Evolutionary conservation across 1,140 invertebrate genomes (phyloP).

Genomic region (Heliconius nattereri): DNA sequence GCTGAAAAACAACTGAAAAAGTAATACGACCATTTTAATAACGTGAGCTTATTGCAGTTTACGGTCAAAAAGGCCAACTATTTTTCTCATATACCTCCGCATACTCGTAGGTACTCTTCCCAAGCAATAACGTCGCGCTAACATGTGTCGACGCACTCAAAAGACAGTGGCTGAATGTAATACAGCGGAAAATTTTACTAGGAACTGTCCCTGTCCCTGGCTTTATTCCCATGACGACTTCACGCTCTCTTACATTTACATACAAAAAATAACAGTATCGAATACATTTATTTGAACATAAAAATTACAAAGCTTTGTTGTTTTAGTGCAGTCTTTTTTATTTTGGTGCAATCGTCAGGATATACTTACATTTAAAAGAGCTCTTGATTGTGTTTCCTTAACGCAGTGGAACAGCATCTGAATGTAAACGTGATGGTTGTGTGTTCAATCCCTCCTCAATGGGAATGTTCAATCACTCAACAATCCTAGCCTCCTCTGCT

Average conservation of each 20-base stretch:
- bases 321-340: background rate
- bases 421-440: too few species aligned
- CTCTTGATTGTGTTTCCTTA: too few species aligned
- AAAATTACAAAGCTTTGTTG: background rate
- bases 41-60: background rate
- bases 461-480: too few species aligned
- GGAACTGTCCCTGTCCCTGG: background rate
- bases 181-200: background rate
- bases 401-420: too few species aligned
- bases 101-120: background rate
- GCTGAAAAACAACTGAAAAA: background rate
- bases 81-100: background rate
- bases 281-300: background rate
- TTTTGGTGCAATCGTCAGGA: background rate
- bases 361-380: too few species aligned
- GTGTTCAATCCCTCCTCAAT: too few species aligned
- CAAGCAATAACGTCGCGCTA: background rate
- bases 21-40: background rate
- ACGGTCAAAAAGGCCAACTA: conserved; percentile 2
- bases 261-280: background rate
- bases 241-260: background rate
- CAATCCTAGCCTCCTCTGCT: too few species aligned
- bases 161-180: conserved; percentile 5
- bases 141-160: background rate
- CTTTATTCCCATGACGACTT: background rate